Base-by-base conservation (phyloP, 2,113 vertebrate species). In the Suricata suricatta region DNA sequence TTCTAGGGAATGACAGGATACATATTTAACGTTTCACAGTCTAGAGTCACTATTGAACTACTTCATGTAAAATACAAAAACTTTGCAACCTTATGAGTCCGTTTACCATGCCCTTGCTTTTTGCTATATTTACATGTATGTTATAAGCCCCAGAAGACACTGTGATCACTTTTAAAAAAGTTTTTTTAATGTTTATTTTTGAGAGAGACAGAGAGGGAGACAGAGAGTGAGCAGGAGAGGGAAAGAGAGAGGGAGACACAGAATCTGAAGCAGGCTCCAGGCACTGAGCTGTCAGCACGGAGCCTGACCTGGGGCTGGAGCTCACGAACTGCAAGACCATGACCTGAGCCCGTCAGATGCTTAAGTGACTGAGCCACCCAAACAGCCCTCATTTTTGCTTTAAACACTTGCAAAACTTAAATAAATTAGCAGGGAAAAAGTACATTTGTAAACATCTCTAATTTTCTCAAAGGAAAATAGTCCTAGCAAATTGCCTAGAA, bases 381-480 rank as follows among this genome's bases (percentile, higher is more conserved):
- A 23, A 7, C 57, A 9, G 7, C 21, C 57, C 57, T 60, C 57
- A 23, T 71, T 91, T 84, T 92, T 57, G 38, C 54, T 84, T 87
- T 94, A 92, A 88, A 76, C 10, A 52, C 60, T 87, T 71, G 77
- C 21, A 57, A 93, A 54, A 57, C 60, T 3, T 88, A 74, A 92
- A 85, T 10, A 95, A 86, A 81, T 50, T 94, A 95, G 27, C 52
- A 88, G 17, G 72, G 35, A 68, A 92, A 89, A 41, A 77, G 76
- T 80, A 16, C 23, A 66, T 47, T 71, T 63, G 3, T 69, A 84
- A 84, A 66, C 54, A 85, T 19, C 52, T 95, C 27, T 87, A 77
- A 76, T 88, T 64, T 91, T 88, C 57, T 81, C 72, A 29, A 90
- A 88, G 33, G 41, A 91, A 93, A 95, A 76, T 60, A 86, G 71